Percentiles rank a stretch among this genome's conserved stretches.
Conservation (phyloP, 1,140 invertebrate species). For the Bombus polaris region DNA sequence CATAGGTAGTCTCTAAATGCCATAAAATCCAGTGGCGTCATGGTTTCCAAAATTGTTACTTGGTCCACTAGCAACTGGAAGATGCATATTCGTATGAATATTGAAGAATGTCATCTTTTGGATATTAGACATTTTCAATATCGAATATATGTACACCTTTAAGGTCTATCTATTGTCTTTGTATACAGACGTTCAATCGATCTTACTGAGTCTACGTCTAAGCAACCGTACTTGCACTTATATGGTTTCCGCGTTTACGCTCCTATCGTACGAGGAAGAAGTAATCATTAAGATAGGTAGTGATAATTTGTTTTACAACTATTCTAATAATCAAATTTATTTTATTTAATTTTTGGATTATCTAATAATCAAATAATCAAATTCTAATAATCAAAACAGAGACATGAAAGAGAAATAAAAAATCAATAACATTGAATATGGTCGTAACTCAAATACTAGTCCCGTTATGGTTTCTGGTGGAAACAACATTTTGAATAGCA, state of each 20-base stretch:
- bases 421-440: too few relatives aligned
- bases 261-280: background rate
- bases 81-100: background rate
- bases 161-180: background rate
- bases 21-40: constrained; percentile 99
- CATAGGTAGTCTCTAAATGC: constrained; percentile 96
- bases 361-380: too few relatives aligned
- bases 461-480: background rate
- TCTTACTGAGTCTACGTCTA: constrained; percentile 9
- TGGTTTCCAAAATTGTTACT: constrained; percentile 98
- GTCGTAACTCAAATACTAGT: background rate
- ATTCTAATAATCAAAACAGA: background rate
- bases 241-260: constrained; percentile 49
- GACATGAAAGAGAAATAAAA: background rate
- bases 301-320: background rate
- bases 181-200: constrained; percentile 10
- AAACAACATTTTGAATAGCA: background rate
- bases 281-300: background rate
- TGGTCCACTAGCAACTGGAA: constrained; percentile 96
- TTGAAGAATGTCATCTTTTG: background rate
- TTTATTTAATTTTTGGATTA: too few relatives aligned
- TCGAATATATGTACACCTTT: background rate
- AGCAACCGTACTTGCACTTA: constrained; percentile 40
- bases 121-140: background rate
- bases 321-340: background rate